These are phyloP conservation scores for Maconellicoccus hirsutus DNA, from an alignment of 1,140 invertebrate species.

Conservation along the genomic window DNA sequence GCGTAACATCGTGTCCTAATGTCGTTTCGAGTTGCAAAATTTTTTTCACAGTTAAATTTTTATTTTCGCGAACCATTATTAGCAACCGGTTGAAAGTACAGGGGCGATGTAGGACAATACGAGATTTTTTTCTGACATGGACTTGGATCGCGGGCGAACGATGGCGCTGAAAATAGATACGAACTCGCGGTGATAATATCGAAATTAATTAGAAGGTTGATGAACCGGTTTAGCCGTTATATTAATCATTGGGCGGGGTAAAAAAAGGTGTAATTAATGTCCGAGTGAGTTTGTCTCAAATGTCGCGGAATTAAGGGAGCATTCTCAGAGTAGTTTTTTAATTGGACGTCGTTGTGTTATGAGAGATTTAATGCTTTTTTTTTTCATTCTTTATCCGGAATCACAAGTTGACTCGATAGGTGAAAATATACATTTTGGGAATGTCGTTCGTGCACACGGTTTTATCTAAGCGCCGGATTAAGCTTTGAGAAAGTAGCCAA, in stretches of 20 bases:
- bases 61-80: background rate
- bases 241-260: background rate
- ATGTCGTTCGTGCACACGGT: too few species aligned
- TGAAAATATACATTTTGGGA: too few species aligned
- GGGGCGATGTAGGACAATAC: background rate
- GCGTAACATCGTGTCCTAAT: background rate
- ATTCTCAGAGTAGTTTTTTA: background rate
- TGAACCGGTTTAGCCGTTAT: conserved; percentile 3
- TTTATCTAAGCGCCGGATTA: too few species aligned
- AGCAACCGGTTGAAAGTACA: background rate
- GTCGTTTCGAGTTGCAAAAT: conserved; percentile 3
- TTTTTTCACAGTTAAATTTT: background rate
- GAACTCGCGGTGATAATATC: background rate
- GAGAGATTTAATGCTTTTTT: background rate
- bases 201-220: conserved; percentile 5
- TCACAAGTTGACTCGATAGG: too few species aligned
- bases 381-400: too few species aligned
- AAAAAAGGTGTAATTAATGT: conserved; percentile 9
- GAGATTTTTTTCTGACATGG: too few species aligned
- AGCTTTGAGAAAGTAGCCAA: too few species aligned
- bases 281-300: conserved; percentile 3
- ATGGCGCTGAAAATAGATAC: background rate
- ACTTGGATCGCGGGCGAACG: too few species aligned
- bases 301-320: conserved; percentile 1
- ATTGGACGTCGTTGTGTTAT: background rate